Conservation (phyloP, 2,888 invertebrate genomes). For the Dynastes grantii region DNA sequence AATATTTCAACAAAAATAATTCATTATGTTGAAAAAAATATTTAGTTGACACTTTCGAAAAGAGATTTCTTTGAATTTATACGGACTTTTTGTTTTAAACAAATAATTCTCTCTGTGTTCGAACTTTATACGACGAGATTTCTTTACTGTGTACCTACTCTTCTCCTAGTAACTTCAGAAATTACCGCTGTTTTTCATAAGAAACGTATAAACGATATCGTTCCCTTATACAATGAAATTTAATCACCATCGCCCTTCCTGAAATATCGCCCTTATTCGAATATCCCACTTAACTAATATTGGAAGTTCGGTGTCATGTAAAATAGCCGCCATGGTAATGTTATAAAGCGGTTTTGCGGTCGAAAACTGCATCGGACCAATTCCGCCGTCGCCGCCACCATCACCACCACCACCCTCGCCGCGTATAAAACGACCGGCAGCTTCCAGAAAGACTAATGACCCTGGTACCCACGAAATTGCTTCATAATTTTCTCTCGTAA, state of each 20-base stretch:
- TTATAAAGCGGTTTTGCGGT: conserved; percentile 56
- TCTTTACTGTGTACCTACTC: too few species aligned
- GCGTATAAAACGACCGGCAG: neutral
- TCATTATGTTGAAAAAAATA: too few species aligned
- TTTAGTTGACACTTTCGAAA: too few species aligned
- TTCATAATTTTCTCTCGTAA: conserved; percentile 70
- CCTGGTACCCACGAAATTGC: conserved; percentile 69
- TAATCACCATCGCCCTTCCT: neutral
- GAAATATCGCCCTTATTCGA: conserved; percentile 1
- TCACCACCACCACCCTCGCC: neutral
- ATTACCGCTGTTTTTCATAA: neutral
- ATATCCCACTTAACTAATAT: conserved; percentile 28
- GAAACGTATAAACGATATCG: neutral
- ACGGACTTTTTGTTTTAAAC: too few species aligned
- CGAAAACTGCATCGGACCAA: conserved; percentile 52
- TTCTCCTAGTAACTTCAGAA: too few species aligned
- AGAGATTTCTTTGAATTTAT: too few species aligned
- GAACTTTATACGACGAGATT: too few species aligned
- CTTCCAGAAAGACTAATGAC: conserved; percentile 67
- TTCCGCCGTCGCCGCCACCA: neutral
- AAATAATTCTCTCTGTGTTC: too few species aligned
- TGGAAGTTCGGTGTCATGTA: conserved; percentile 29
- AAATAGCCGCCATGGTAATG: conserved; percentile 51
- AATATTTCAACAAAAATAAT: too few species aligned
- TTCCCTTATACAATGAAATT: neutral